Evolutionary conservation across 2,113 vertebrate genomes (phyloP).

Genomic region (Numida meleagris): DNA sequence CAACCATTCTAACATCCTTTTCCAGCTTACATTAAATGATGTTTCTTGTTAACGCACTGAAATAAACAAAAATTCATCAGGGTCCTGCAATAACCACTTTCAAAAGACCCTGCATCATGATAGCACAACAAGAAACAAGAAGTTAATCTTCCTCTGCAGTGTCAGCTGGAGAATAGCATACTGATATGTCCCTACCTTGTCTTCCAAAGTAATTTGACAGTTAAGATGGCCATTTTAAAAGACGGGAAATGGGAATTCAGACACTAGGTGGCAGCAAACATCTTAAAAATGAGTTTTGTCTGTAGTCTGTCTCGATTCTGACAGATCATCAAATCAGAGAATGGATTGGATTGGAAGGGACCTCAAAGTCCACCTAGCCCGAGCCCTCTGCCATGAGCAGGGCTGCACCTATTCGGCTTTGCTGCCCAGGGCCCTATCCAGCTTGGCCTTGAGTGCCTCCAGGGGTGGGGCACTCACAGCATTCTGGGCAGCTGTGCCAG

Average conservation of each 20-base stretch:
- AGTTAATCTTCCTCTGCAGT: background rate
- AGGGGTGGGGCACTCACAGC: no score
- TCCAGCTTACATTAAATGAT: background rate
- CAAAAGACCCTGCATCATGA: background rate
- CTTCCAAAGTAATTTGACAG: background rate
- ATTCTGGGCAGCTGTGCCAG: no score
- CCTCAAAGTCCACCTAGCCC: no score
- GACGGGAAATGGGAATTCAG: background rate
- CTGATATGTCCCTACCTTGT: background rate
- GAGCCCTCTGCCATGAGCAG: no score
- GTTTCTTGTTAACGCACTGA: background rate
- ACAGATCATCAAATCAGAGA: background rate
- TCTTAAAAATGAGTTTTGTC: slow-evolving; percentile 24
- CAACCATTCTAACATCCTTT: background rate
- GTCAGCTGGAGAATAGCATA: background rate
- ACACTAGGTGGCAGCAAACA: slow-evolving; percentile 81
- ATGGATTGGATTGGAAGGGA: background rate
- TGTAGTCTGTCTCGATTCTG: background rate
- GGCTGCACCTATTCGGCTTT: no score
- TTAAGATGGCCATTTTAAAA: rapidly evolving
- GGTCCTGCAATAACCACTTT: background rate
- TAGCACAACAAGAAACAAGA: background rate
- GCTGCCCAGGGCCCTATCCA: no score
- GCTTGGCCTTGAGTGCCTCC: no score
- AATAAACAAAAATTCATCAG: background rate